Evolutionary conservation across 2,797 vertebrate genomes (phyloP), one percentile per base, ranked within the genome.

Genomic region (Silurus aristotelis): DNA sequence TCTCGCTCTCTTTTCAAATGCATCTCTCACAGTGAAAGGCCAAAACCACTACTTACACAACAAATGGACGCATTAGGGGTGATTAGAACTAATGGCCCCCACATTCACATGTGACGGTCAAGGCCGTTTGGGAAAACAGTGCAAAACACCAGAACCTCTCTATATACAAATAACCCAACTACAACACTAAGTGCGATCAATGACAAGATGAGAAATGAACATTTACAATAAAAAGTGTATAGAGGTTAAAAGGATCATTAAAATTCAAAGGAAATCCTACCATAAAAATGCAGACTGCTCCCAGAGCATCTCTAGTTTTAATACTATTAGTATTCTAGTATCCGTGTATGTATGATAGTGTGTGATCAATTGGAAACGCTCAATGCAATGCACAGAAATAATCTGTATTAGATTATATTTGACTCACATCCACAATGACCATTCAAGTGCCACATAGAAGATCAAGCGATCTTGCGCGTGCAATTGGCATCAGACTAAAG

Each of bases 1-100:
- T 91, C 93, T 90, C 82, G 91, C 83, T 64, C 81, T 90, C 87
- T 89, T 90, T 95, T 95, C 94, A 95, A 89, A 95, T 94, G 93
- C 93, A 92, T 89, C 86, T 85, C 83, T 89, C 84, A 63, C 81
- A 86, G 87, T 89, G 88, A 85, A 92, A 91, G 92, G 93, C 87
- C 93, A 91, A 90, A 93, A 91, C 52, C 93, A 92, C 92, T 93
- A 94, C 94, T 94, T 93, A 93, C 94, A 94, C 94, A 95, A 95
- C 93, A 94, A 94, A 94, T 93, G 91, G 93, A 92, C 91, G 93
- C 93, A 93, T 94, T 94, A 95, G 87, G 92, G 90, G 92, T 93
- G 94, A 95, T 95, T 94, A 95, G 93, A 94, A 90, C 92, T 93
- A 94, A 94, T 95, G 94, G 93, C 88, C 86, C 80, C 90, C 68